Evolutionary conservation across 2,888 invertebrate genomes (phyloP).

Genomic region (Tenthredo mesomela): DNA sequence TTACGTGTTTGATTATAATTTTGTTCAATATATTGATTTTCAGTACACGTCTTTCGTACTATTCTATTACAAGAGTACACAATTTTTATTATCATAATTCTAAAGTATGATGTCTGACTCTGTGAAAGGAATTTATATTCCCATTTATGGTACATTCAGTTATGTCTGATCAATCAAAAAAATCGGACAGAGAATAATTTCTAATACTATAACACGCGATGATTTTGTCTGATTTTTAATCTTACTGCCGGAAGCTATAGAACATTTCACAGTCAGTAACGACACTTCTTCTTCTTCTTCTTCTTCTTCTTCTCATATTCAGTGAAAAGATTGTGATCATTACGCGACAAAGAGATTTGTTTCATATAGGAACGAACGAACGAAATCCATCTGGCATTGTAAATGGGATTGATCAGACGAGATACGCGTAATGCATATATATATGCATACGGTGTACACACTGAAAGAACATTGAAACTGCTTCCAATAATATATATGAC

Average conservation of each 20-base stretch:
- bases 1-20: slow-evolving; percentile 22
- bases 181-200: too few species aligned
- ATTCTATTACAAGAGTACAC: neutral
- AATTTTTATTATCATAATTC: neutral
- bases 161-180: too few species aligned
- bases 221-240: neutral
- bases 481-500: too few species aligned
- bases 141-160: neutral
- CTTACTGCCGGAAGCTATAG: neutral
- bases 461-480: neutral
- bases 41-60: neutral
- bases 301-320: neutral
- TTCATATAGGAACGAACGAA: neutral
- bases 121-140: neutral
- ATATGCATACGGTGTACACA: neutral
- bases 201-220: too few species aligned
- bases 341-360: neutral
- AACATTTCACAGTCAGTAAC: neutral
- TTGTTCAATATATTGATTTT: neutral
- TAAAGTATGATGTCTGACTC: too few species aligned
- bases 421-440: neutral
- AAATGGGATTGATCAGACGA: neutral
- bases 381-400: neutral
- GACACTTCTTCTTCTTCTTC: too few species aligned
- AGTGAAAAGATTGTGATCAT: neutral